These are phyloP conservation scores for Vombatus ursinus DNA, from an alignment of 2,113 vertebrate genomes.

Conservation along the genomic window DNA sequence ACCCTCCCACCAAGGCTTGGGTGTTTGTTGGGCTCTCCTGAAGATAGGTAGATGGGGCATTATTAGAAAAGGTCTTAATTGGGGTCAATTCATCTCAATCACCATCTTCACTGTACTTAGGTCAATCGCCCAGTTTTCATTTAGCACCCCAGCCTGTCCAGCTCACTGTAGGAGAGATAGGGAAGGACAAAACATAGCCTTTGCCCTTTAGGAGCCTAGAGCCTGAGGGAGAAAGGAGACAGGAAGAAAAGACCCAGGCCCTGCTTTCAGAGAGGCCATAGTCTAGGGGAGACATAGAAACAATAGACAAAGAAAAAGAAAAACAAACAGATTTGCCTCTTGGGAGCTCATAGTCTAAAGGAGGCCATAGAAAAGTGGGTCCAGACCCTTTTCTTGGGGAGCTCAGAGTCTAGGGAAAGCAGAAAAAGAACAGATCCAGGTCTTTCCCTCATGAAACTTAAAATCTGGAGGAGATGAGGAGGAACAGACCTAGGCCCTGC, in stretches of 20 bases:
- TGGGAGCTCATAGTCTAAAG: not conserved
- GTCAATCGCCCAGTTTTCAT: not conserved
- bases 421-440: not conserved
- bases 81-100: not conserved
- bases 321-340: not conserved
- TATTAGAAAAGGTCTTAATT: not conserved
- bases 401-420: not conserved
- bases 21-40: not conserved
- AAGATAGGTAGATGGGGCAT: not conserved
- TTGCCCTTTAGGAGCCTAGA: not conserved
- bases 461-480: not conserved
- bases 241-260: not conserved
- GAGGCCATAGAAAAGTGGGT: not conserved
- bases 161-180: not conserved
- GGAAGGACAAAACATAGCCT: not conserved
- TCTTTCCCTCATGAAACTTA: not conserved
- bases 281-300: not conserved
- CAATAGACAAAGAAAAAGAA: not conserved
- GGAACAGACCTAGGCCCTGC: not conserved
- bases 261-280: not conserved
- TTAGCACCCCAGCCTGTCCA: not conserved
- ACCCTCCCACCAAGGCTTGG: not conserved
- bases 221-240: not conserved
- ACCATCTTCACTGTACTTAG: not conserved
- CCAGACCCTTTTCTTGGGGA: not conserved